phyloP scores from a whole-genome alignment of 2,888 invertebrate species.

The Folsomia candida region DNA sequence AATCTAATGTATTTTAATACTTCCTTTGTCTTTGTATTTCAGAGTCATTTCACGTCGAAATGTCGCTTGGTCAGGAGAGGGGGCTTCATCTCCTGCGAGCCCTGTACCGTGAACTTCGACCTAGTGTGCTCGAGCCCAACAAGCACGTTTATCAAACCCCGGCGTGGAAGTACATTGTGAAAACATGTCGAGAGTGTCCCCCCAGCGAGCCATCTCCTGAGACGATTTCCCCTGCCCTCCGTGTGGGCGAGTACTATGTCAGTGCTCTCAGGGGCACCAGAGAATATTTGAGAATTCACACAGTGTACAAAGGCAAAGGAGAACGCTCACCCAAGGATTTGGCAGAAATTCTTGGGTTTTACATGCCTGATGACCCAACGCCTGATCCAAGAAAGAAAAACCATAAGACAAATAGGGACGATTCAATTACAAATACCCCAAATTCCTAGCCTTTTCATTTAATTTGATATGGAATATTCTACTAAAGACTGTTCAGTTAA shows the following conservation, averaged over 20 bases:
- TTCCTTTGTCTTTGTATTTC: not conserved
- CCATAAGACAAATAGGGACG: too few relatives aligned
- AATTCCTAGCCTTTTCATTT: too few relatives aligned
- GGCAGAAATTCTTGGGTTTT: slow-evolving; percentile 79
- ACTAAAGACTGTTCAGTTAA: too few relatives aligned
- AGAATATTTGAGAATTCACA: slow-evolving; percentile 67
- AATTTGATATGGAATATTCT: too few relatives aligned
- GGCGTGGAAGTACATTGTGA: slow-evolving; percentile 43
- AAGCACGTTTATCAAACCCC: slow-evolving; percentile 39
- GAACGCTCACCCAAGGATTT: slow-evolving; percentile 73
- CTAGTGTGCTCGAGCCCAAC: slow-evolving; percentile 29
- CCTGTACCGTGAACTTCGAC: slow-evolving; percentile 47
- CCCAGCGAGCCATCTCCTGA: slow-evolving; percentile 69
- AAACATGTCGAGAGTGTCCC: slow-evolving; percentile 21
- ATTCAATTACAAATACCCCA: not conserved
- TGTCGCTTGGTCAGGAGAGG: slow-evolving; percentile 9
- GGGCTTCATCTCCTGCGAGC: slow-evolving; percentile 29
- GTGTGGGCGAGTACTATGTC: slow-evolving; percentile 72
- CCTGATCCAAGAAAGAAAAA: not conserved
- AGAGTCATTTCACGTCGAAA: not conserved
- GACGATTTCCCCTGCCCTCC: slow-evolving; percentile 59
- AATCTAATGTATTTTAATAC: not conserved
- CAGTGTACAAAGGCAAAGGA: slow-evolving; percentile 74
- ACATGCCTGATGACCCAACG: slow-evolving; percentile 76
- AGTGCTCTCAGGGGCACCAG: slow-evolving; percentile 72